phyloP scores from a whole-genome alignment of 2,888 invertebrate genomes.

The Drosophila percnosoma region DNA sequence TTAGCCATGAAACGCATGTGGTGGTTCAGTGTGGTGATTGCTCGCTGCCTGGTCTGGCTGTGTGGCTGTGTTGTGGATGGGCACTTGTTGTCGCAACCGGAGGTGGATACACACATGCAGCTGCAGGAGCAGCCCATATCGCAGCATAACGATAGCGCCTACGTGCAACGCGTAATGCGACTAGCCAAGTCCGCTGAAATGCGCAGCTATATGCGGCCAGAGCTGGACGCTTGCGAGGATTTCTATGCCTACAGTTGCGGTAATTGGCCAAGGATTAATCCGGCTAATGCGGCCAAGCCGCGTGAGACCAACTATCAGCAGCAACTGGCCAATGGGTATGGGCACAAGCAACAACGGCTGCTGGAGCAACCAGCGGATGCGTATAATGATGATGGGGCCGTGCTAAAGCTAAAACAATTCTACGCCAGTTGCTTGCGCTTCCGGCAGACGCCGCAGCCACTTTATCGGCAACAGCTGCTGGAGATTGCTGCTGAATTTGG shows the following conservation, averaged over 20 bases:
- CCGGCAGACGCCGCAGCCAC: slow-evolving; percentile 28
- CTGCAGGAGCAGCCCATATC: slow-evolving; percentile 69
- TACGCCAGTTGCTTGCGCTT: slow-evolving; percentile 77
- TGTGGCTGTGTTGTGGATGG: slow-evolving; percentile 26
- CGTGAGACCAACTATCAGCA: slow-evolving; percentile 76
- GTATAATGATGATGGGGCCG: slow-evolving; percentile 51
- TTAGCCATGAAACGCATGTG: slow-evolving; percentile 57
- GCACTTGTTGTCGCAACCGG: slow-evolving; percentile 48
- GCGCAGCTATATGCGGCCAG: slow-evolving; percentile 78
- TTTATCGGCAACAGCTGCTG: slow-evolving; percentile 56
- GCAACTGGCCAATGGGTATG: slow-evolving; percentile 66
- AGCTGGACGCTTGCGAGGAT: slow-evolving; percentile 76
- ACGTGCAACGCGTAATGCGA: slow-evolving; percentile 77
- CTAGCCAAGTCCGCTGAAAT: slow-evolving; percentile 80
- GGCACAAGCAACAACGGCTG: slow-evolving; percentile 73
- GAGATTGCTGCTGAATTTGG: slow-evolving; percentile 73
- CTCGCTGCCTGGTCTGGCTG: slow-evolving; percentile 26
- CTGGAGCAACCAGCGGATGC: slow-evolving; percentile 59
- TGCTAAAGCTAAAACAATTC: slow-evolving; percentile 75
- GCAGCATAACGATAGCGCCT: slow-evolving; percentile 69
- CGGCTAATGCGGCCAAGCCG: slow-evolving; percentile 63
- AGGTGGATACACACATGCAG: slow-evolving; percentile 64
- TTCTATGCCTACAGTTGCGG: slow-evolving; percentile 82
- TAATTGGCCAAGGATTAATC: slow-evolving; percentile 80
- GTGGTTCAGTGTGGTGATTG: slow-evolving; percentile 23